A percentile compares a stretch with the other conserved stretches of the same genome.
phyloP scores from a whole-genome alignment of 1,140 invertebrate species.

The Panagrolaimus sp. region DNA sequence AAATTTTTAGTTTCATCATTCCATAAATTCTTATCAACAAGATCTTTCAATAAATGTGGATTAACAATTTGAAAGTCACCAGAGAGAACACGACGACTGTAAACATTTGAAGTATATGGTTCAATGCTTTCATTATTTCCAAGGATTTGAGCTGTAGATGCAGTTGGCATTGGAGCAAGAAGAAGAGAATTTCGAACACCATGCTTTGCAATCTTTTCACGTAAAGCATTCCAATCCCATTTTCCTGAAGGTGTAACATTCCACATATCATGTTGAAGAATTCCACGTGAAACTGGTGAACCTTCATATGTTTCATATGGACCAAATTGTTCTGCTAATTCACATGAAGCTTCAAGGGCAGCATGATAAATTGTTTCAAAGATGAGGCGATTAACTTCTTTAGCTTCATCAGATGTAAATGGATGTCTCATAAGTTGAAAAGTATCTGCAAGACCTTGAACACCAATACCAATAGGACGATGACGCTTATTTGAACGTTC shows the following conservation, averaged over 20 bases:
- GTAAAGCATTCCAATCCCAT: conserved; percentile 84
- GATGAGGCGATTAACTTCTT: conserved; percentile 81
- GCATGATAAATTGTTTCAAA: conserved; percentile 96
- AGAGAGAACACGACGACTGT: conserved; percentile 80
- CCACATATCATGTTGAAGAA: conserved; percentile 91
- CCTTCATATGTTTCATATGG: conserved; percentile 84
- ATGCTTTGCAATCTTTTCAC: conserved; percentile 76
- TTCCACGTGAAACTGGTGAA: conserved; percentile 83
- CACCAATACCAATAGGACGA: conserved; percentile 84
- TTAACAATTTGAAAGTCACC: conserved; percentile 85
- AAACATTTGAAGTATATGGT: conserved; percentile 94
- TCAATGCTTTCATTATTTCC: conserved; percentile 97
- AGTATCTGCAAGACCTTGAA: conserved; percentile 88
- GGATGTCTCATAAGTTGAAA: conserved; percentile 87
- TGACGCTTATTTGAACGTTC: conserved; percentile 78
- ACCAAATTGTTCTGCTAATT: conserved; percentile 77
- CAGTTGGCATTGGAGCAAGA: conserved; percentile 93
- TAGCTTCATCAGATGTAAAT: conserved; percentile 73
- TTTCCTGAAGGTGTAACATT: conserved; percentile 74
- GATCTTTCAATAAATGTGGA: conserved; percentile 83
- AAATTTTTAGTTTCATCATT: conserved; percentile 87
- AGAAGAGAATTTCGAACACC: conserved; percentile 87
- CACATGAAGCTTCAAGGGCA: conserved; percentile 87
- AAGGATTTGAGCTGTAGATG: conserved; percentile 93
- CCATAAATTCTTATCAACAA: conserved; percentile 83